Base-by-base conservation (phyloP, 30 jellyfish, hydroid and myxozoan species). In the Morbakka virulenta region DNA sequence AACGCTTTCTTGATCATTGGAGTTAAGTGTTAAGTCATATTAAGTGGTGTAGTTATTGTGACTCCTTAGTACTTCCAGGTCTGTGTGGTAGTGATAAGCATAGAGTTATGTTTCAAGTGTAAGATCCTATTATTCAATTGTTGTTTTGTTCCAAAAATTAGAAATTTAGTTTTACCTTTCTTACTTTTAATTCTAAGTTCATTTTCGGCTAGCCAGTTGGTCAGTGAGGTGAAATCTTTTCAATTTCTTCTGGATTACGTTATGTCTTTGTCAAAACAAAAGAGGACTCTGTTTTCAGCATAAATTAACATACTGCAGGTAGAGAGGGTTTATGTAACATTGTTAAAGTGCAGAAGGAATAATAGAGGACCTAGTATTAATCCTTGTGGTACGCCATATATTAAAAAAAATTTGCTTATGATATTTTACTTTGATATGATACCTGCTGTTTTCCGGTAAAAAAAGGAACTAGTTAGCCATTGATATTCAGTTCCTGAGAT, bases 341-440 rank as follows among this genome's bases (percentile, higher is more conserved):
- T 74, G 36, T 71, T 30, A 2, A 50, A 74, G 77, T 74, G 85
- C 77, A 74, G 82, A 32, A 74, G 77, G 32, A 74, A 51, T 25
- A 50, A 74, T 25, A 74, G 85, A 3, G 85, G 80, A 13, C 68
- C 77, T 28, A 51, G 64, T 1, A 52, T 74, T 52, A 77, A 52
- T 51, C 4, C 85, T 50, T 74, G 85, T 6, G 77, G 64, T 27
- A 74, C 83, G 30, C 82, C 80, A 74, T 63, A 51, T 2, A 3
- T 27, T 2, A 74, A 30, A 6, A 49, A n/a, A n/a, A 32, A 30
- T 24, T 13, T 74, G 35, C 78, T 28, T 63, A 3, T 74, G 80
- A 74, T 6, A 33, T 69, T 33, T 76, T 28, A 76, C 81, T 29
- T 69, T 69, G 25, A 76, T 2, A 69, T 17, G 81, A 69, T 34